Conservation (phyloP, 1,140 invertebrate genomes). For the Caerostris extrusa region DNA sequence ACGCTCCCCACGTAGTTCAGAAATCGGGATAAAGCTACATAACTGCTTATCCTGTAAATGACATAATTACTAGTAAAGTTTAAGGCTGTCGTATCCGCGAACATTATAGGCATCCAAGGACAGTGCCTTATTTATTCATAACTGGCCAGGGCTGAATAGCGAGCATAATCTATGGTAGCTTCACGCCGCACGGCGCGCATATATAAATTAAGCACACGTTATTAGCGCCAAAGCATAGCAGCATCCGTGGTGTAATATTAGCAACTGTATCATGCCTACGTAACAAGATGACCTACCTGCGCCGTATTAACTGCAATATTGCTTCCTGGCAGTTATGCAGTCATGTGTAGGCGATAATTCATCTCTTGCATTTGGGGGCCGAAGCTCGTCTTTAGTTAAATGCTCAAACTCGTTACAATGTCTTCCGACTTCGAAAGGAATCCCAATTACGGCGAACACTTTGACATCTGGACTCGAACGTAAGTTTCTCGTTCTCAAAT, state of each 20-base stretch:
- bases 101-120: constrained; percentile 66
- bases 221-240: constrained; percentile 65
- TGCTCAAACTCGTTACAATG: constrained; percentile 38
- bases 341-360: constrained; percentile 61
- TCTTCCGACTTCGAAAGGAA: constrained; percentile 27
- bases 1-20: constrained; percentile 36
- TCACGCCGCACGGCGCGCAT: constrained; percentile 71
- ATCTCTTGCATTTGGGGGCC: constrained; percentile 59
- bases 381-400: constrained; percentile 66
- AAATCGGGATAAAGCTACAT: constrained; percentile 32
- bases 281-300: constrained; percentile 76
- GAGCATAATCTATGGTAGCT: constrained; percentile 62
- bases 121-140: constrained; percentile 74
- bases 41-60: constrained; percentile 69
- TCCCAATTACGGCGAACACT: constrained; percentile 33
- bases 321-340: constrained; percentile 63
- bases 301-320: constrained; percentile 58
- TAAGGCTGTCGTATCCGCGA: constrained; percentile 68
- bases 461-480: not conserved
- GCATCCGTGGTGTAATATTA: constrained; percentile 65
- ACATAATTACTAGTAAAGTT: constrained; percentile 75
- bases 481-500: not conserved
- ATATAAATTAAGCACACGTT: constrained; percentile 73
- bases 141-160: constrained; percentile 72
- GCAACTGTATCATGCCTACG: constrained; percentile 67